Conservation (phyloP, 2,797 vertebrate species). For the Paguma larvata region DNA sequence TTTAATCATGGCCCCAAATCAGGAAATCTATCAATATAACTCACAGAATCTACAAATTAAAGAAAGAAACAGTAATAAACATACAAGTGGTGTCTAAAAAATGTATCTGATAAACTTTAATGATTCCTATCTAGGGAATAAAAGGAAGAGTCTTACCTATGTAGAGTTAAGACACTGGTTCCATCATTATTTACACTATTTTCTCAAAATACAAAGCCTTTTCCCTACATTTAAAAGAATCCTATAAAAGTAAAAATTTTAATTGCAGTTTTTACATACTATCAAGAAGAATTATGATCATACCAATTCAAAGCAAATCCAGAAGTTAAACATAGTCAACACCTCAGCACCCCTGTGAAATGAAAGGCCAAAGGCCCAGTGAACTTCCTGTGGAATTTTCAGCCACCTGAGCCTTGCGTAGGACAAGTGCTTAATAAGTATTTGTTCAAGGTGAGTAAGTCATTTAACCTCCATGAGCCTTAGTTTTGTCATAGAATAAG, state of each 20-base stretch:
- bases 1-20: background rate
- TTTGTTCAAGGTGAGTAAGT: slow-evolving; percentile 31
- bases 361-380: background rate
- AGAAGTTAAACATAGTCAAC: background rate
- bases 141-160: background rate
- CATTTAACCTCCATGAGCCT: background rate
- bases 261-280: slow-evolving; percentile 3
- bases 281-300: background rate
- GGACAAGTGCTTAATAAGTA: slow-evolving; percentile 38
- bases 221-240: background rate
- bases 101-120: slow-evolving; percentile 1
- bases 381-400: background rate
- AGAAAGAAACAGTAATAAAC: background rate
- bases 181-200: background rate
- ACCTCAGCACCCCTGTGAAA: background rate
- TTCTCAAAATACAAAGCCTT: background rate
- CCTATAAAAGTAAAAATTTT: background rate
- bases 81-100: background rate
- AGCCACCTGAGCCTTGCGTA: background rate
- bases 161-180: background rate
- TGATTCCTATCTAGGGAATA: background rate
- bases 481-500: background rate
- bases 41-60: background rate
- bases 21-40: background rate
- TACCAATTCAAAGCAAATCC: background rate